Conservation (phyloP, 2,888 invertebrate species). For the Allophyes oxyacanthae region DNA sequence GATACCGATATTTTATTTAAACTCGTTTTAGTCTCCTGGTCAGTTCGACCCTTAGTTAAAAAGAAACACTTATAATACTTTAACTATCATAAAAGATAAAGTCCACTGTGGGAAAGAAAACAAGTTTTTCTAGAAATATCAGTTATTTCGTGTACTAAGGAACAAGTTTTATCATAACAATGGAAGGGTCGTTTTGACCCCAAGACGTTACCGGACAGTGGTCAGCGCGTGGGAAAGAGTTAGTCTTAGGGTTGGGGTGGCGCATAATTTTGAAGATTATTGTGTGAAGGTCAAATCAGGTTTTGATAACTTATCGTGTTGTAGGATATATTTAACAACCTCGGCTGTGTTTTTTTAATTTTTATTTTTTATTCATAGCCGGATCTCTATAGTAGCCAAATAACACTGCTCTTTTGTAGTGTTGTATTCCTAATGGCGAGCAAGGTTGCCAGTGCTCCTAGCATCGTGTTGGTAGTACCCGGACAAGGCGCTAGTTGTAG, state of each 20-base stretch:
- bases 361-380: too few species aligned
- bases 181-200: conserved; percentile 55
- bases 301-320: conserved; percentile 11
- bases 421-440: too few species aligned
- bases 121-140: conserved; percentile 66
- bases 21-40: conserved; percentile 20
- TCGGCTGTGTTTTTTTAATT: too few species aligned
- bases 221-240: conserved; percentile 77
- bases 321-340: too few species aligned
- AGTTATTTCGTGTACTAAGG: conserved; percentile 29
- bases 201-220: conserved; percentile 74
- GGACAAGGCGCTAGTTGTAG: too few species aligned
- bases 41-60: conserved; percentile 23
- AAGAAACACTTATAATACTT: conserved; percentile 1
- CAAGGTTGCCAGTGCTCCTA: too few species aligned
- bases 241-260: conserved; percentile 44
- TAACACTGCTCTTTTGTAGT: too few species aligned
- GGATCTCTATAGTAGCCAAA: too few species aligned
- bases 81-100: conserved; percentile 40
- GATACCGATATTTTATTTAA: not conserved
- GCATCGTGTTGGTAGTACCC: too few species aligned
- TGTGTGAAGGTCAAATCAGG: conserved; percentile 38
- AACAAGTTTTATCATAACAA: conserved; percentile 63
- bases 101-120: conserved; percentile 68
- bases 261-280: conserved; percentile 44